Base-by-base conservation (phyloP, 2,113 vertebrate species). In the Poicephalus gulielmi region DNA sequence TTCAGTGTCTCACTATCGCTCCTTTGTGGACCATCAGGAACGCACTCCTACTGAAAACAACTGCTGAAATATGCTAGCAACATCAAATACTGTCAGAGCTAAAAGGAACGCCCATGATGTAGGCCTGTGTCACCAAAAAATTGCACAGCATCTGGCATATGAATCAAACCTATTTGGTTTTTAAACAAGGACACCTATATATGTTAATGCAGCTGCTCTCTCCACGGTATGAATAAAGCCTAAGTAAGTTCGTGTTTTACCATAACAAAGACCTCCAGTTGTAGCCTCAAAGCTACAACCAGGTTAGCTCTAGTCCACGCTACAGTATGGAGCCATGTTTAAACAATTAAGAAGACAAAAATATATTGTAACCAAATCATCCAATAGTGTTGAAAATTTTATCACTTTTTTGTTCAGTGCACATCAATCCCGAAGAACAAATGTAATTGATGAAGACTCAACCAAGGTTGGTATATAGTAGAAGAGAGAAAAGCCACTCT, bases 221-320 rank as follows among this genome's bases (percentile, higher is more conserved):
- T 50, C 46, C 33, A 18, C 10, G 27, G 20, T 19, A 47, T 18
- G 30, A 33, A 11, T 59, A 55, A 93, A 59, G 6, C 2, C 2
- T 66, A 77, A 59, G 15, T 53, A 60, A 75, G 11, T 35, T 74
- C 46, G 17, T 49, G 49, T 78, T 81, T 92, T 67, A 13, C 7
- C 28, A 4, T 20, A 67, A 22, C 11, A 31, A 66, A 88, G 22
- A 53, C 16, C 25, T 74, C 62, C 18, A 83, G 7, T 23, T 39
- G 27, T 9, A 24, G 6, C 35, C 14, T 86, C 30, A 86, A 64
- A 84, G 4, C 44, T 76, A n/a, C 62, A 76, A 4, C 9, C 15
- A 41, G 3, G 7, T 60, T 76, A 82, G 18, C 10, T 78, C 27
- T 75, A 10, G 1, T 78, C 23, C 52, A 41, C 0, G 0, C 11